Percentiles rank a stretch among this genome's conserved stretches.
Evolutionary conservation across 2,113 vertebrate genomes (phyloP).

Genomic region (Verasper variegatus): DNA sequence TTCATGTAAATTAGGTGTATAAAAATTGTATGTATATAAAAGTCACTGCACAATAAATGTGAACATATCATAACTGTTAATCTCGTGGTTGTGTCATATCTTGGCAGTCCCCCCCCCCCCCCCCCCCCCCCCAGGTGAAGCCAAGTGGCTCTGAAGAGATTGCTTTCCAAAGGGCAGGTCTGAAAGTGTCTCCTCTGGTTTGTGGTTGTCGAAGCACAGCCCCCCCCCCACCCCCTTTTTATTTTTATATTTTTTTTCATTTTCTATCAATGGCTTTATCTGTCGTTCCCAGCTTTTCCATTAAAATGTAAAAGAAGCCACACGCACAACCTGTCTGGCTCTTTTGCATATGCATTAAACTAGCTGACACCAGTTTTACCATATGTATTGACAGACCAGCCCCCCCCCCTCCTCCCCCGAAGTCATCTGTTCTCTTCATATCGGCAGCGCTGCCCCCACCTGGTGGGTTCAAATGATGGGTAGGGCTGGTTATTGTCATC

Average conservation of each 20-base stretch:
- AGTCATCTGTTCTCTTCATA: conserved; percentile 54
- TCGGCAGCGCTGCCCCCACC: conserved; percentile 53
- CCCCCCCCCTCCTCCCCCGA: too few relatives aligned
- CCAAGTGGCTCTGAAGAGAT: conserved; percentile 39
- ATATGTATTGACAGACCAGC: conserved; percentile 34
- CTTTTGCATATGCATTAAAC: conserved; percentile 55
- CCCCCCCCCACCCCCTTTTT: conserved; percentile 5
- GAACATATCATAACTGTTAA: conserved; percentile 69
- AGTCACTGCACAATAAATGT: conserved; percentile 83
- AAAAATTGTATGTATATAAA: conserved; percentile 82
- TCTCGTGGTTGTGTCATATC: conserved; percentile 48
- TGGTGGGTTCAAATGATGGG: conserved; percentile 59
- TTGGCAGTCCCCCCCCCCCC: too few relatives aligned
- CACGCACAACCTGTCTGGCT: conserved; percentile 19
- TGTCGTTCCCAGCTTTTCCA: conserved; percentile 41
- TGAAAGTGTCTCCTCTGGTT: conserved; percentile 46
- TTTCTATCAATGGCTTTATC: conserved; percentile 58
- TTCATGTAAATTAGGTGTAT: conserved; percentile 82
- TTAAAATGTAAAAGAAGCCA: conserved; percentile 70
- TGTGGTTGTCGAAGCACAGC: not conserved
- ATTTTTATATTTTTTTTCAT: conserved; percentile 11
- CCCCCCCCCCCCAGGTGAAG: too few relatives aligned
- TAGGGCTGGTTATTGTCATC: conserved; percentile 55
- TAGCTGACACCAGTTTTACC: conserved; percentile 33
- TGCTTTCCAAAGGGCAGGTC: conserved; percentile 30